A percentile compares a stretch with the other conserved stretches of the same genome.
These are phyloP conservation scores for Turritopsis dohrnii DNA, from an alignment of 30 jellyfish, hydroid and myxozoan genomes.

Conservation along the genomic window DNA sequence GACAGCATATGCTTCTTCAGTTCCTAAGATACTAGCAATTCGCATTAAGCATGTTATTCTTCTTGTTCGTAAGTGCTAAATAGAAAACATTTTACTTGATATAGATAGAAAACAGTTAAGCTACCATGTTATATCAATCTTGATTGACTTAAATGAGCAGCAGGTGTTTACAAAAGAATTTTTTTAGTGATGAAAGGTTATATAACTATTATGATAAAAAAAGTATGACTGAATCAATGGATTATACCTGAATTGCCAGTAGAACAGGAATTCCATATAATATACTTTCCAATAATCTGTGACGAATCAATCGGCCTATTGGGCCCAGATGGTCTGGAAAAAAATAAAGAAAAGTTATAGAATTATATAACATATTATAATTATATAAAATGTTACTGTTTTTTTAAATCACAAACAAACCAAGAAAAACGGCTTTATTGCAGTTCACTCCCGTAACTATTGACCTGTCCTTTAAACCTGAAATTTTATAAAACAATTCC, in stretches of 20 bases:
- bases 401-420: too few species aligned
- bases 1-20: constrained; percentile 71
- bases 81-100: not conserved
- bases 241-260: constrained; percentile 75
- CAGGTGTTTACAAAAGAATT: too few species aligned
- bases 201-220: not conserved
- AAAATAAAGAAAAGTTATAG: too few species aligned
- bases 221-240: not conserved
- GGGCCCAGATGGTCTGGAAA: constrained; percentile 78
- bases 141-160: too few species aligned
- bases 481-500: too few species aligned
- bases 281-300: constrained; percentile 67
- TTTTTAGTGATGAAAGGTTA: too few species aligned
- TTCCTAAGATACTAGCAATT: constrained; percentile 73
- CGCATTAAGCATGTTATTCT: constrained; percentile 46
- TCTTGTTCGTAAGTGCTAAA: constrained; percentile 60
- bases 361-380: too few species aligned
- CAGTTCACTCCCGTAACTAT: too few species aligned
- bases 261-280: constrained; percentile 87
- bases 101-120: too few species aligned
- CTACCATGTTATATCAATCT: not conserved
- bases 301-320: constrained; percentile 81
- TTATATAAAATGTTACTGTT: too few species aligned
- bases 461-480: too few species aligned
- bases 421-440: too few species aligned